Evolutionary conservation across 2,888 invertebrate species (phyloP).

Genomic region (Molorchus minor): DNA sequence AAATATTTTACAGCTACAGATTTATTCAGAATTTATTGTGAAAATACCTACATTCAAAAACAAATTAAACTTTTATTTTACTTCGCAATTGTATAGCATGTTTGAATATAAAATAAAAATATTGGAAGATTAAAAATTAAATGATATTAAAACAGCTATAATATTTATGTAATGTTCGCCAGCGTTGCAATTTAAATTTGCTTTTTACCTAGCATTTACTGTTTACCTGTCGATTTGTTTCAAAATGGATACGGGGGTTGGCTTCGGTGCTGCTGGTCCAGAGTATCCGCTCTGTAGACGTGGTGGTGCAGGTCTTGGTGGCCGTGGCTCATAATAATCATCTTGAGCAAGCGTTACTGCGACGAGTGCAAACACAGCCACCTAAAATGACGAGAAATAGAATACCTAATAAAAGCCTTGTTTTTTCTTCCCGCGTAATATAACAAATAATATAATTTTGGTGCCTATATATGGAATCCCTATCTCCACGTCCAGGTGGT

Average conservation of each 20-base stretch:
- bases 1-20: too few species aligned
- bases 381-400: slow-evolving; percentile 48
- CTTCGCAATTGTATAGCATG: too few species aligned
- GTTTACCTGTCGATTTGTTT: slow-evolving; percentile 85
- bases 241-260: slow-evolving; percentile 79
- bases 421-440: background rate
- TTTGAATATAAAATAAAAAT: too few species aligned
- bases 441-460: too few species aligned
- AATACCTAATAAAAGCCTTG: background rate
- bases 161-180: background rate
- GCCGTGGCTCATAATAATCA: slow-evolving; percentile 55
- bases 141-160: too few species aligned
- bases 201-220: background rate
- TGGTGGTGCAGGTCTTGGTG: slow-evolving; percentile 59
- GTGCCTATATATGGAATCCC: too few species aligned
- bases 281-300: slow-evolving; percentile 61
- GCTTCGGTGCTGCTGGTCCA: slow-evolving; percentile 61
- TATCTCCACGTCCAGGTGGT: too few species aligned
- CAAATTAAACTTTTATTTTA: too few species aligned
- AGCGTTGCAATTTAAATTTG: background rate
- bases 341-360: slow-evolving; percentile 66
- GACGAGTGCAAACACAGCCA: slow-evolving; percentile 56
- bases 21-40: too few species aligned
- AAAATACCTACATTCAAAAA: too few species aligned
- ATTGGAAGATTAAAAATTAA: too few species aligned